Evolutionary conservation across 1,140 invertebrate species (phyloP).

Genomic region (Conus ventricosus): DNA sequence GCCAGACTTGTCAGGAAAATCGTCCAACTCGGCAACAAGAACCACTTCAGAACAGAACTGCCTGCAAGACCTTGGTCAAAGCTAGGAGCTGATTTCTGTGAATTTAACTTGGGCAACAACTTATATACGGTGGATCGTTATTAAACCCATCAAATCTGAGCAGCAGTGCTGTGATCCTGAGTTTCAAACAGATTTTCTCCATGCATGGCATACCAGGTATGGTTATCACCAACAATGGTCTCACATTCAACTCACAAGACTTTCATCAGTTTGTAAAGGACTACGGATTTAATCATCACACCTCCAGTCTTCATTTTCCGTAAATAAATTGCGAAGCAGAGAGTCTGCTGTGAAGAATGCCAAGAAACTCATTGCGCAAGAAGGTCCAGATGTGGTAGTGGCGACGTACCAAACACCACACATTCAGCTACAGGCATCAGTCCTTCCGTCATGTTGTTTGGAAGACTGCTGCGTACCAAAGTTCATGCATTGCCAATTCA

Average conservation of each 20-base stretch:
- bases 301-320: not conserved
- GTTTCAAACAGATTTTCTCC: not conserved
- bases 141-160: slow-evolving; percentile 32
- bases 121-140: not conserved
- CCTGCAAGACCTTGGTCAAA: not conserved
- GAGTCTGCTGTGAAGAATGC: not conserved
- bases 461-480: not conserved
- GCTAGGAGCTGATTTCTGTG: not conserved
- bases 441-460: not conserved
- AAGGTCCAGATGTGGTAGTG: not conserved
- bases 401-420: not conserved
- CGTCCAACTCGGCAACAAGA: not conserved
- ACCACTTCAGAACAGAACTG: not conserved
- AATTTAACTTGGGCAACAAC: not conserved
- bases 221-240: slow-evolving; percentile 75
- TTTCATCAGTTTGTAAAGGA: slow-evolving; percentile 71
- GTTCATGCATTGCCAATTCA: not conserved
- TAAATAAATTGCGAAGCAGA: not conserved
- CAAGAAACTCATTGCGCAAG: not conserved
- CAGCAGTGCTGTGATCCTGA: not conserved
- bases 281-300: slow-evolving; percentile 68
- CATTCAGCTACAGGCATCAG: not conserved
- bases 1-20: not conserved
- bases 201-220: slow-evolving; percentile 44
- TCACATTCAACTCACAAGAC: slow-evolving; percentile 70